Percentiles rank a stretch among this genome's conserved stretches.
phyloP scores from a whole-genome alignment of 2,113 vertebrate species.

The Trichomycterus rosablanca region DNA sequence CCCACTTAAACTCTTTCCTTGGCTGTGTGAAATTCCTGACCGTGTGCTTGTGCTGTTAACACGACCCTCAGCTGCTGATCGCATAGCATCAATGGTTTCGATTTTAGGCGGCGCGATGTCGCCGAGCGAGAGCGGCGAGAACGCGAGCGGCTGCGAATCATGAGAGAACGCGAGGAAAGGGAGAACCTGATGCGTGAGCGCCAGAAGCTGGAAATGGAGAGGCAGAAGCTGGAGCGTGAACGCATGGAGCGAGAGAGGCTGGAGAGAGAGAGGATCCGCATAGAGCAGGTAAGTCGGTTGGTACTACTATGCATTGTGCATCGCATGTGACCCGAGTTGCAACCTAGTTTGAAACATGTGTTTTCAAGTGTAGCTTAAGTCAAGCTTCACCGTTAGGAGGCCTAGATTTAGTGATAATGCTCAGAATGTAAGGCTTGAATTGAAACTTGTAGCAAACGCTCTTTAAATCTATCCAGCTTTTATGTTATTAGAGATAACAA shows the following conservation, averaged over 20 bases:
- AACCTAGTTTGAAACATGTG: background rate
- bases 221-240: conserved; percentile 92
- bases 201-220: conserved; percentile 89
- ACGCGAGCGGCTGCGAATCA: conserved; percentile 80
- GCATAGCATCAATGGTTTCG: too few relatives aligned
- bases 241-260: conserved; percentile 92
- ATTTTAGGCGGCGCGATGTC: conserved; percentile 67
- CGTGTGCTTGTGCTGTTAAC: background rate
- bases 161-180: conserved; percentile 88
- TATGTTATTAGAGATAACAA: too few relatives aligned
- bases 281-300: conserved; percentile 86
- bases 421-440: too few relatives aligned
- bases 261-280: conserved; percentile 90
- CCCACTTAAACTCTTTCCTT: background rate
- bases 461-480: too few relatives aligned
- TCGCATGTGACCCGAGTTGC: background rate
- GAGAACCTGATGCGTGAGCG: conserved; percentile 89
- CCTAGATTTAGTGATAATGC: too few relatives aligned
- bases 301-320: too few relatives aligned
- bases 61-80: background rate
- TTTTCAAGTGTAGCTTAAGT: too few relatives aligned
- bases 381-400: too few relatives aligned
- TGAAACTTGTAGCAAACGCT: too few relatives aligned
- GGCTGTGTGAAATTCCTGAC: too few relatives aligned
- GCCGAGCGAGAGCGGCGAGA: conserved; percentile 81